Base-by-base conservation (phyloP, 2,888 invertebrate species). In the Neoscelio sp. region DNA sequence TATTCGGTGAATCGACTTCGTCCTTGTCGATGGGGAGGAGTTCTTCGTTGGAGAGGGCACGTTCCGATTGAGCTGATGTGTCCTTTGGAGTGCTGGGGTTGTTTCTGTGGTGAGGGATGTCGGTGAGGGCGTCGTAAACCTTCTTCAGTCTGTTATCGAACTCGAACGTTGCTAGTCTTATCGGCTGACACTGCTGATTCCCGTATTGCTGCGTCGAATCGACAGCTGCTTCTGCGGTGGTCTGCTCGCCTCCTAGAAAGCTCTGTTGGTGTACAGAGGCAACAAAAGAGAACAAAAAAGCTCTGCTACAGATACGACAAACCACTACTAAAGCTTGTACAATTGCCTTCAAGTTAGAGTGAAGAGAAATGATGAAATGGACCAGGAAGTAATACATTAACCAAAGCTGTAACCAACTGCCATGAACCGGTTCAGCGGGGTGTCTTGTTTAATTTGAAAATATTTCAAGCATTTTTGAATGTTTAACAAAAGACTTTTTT, bases 211-310 rank as follows among this genome's bases (percentile, higher is more conserved):
- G 82, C 88, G 87, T 38, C 87, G 87, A 60, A 87, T 89, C 81
- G 84, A 68, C 15, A 84, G 80, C 58, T 85, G 86, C 56, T 86
- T 85, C 80, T 84, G 83, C 71, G 85, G 86, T 73, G 86, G 87
- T 84, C 83, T 86, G 87, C 81, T 89, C 87, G 87, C 87, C 87
- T 89, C 89, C 89, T 90, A 87, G 86, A 90, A 89, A 89, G 87
- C 89, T 89, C 89, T 89, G 89, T 85, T 88, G 87, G 87, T 88
- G 85, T 89, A 89, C 88, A 87, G 88, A 88, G 87, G 85, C 84
- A 82, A 84, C 78, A 85, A 85, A 87, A 86, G 84, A 87, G 84
- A 89, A 87, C 87, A 88, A 85, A 88, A 88, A 89, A 88, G 88
- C 86, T 83, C 83, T 83, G 87, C 88, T 89, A 89, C 89, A 89